These are phyloP conservation scores for Hemibagrus wyckioides DNA, from an alignment of 2,113 vertebrate species.

Conservation along the genomic window DNA sequence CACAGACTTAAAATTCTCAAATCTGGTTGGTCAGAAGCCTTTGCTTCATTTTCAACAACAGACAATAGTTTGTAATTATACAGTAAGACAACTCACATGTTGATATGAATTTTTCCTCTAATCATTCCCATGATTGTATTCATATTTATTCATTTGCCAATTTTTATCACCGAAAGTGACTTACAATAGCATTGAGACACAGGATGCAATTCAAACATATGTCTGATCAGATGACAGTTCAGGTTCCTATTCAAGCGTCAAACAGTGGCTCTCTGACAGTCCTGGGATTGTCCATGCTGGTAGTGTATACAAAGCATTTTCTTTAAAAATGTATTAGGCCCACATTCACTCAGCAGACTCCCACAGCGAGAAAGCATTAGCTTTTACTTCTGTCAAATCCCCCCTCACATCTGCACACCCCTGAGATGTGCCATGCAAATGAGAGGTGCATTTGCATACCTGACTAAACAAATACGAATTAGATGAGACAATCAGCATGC, in stretches of 20 bases:
- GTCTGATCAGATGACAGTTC: neutral
- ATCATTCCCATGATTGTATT: neutral
- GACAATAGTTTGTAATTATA: neutral
- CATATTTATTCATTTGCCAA: neutral
- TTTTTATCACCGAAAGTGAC: neutral
- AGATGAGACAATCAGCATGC: constrained; percentile 65
- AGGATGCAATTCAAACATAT: neutral
- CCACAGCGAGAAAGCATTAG: constrained; percentile 38
- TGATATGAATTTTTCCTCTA: neutral
- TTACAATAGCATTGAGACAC: neutral
- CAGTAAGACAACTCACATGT: neutral
- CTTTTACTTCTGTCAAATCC: constrained; percentile 46
- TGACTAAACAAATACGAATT: constrained; percentile 67
- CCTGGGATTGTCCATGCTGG: constrained; percentile 19
- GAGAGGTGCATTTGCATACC: constrained; percentile 64
- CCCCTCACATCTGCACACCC: constrained; percentile 16
- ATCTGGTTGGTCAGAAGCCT: neutral
- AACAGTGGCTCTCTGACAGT: neutral
- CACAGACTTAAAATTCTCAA: neutral
- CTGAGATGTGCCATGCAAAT: constrained; percentile 61
- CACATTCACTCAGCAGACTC: constrained; percentile 34
- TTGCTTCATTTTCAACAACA: neutral
- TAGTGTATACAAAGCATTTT: constrained; percentile 9
- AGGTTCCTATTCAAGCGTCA: neutral
- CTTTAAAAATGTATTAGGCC: constrained; percentile 40